A percentile compares a stretch with the other conserved stretches of the same genome.
Conservation (phyloP, 2,113 vertebrate species). For the Meleagris gallopavo region DNA sequence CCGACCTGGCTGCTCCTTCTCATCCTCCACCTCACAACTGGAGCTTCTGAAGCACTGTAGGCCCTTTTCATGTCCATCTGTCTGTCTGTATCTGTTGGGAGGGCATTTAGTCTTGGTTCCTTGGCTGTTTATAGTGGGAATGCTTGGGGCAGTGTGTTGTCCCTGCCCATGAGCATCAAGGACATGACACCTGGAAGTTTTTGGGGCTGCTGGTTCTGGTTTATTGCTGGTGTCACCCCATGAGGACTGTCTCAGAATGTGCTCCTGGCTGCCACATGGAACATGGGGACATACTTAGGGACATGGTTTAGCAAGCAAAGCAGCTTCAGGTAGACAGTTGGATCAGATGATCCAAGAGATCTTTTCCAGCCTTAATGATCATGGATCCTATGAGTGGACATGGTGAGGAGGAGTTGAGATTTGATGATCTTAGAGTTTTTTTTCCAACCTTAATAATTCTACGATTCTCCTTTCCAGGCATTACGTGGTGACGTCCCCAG, state of each 20-base stretch:
- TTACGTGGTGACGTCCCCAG: neutral
- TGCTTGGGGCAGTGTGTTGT: fast-evolving
- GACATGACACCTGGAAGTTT: fast-evolving
- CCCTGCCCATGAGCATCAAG: neutral
- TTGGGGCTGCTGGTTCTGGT: neutral
- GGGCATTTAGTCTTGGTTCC: neutral
- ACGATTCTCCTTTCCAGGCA: neutral
- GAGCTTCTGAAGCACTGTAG: neutral
- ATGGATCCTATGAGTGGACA: too few species aligned
- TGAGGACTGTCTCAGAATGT: neutral
- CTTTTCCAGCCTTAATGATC: too few species aligned
- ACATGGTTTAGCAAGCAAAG: too few species aligned
- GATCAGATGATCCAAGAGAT: too few species aligned
- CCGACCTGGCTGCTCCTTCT: neutral
- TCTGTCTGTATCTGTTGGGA: neutral
- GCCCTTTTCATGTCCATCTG: neutral
- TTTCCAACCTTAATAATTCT: too few species aligned
- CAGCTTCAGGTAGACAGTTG: too few species aligned
- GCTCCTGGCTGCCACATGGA: neutral
- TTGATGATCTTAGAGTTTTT: too few species aligned
- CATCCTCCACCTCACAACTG: neutral
- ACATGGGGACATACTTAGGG: too few species aligned
- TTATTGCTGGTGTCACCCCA: neutral
- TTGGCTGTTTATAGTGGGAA: neutral
- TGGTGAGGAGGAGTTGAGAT: too few species aligned